A percentile compares a stretch with the other conserved stretches of the same genome.
Evolutionary conservation across 2,888 invertebrate species (phyloP).

Genomic region (Xanthorhoe designata): DNA sequence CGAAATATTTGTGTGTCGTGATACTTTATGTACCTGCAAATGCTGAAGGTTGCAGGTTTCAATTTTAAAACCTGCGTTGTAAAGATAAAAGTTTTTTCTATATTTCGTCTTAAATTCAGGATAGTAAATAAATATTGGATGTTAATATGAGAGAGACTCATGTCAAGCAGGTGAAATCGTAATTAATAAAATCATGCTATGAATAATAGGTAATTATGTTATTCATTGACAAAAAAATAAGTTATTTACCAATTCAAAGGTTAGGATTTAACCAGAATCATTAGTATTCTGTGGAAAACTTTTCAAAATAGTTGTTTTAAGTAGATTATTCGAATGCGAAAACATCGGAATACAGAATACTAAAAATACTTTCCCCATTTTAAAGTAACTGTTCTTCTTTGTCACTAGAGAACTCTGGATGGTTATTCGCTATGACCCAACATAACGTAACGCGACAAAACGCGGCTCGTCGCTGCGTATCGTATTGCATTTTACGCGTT

Average conservation of each 20-base stretch:
- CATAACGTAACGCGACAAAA: no score
- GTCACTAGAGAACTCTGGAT: slow-evolving; percentile 14
- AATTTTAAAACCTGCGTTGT: not conserved
- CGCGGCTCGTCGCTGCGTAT: no score
- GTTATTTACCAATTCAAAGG: no score
- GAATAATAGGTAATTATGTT: no score
- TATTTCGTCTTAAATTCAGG: no score
- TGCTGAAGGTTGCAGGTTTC: slow-evolving; percentile 7
- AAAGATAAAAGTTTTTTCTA: not conserved
- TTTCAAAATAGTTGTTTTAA: not conserved
- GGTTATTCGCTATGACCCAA: no score
- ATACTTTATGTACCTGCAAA: slow-evolving; percentile 5
- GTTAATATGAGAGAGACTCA: no score
- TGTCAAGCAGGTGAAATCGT: no score
- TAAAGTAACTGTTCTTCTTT: not conserved
- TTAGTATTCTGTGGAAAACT: not conserved
- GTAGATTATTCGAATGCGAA: not conserved
- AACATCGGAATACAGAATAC: not conserved
- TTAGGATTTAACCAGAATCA: not conserved
- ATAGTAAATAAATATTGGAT: no score
- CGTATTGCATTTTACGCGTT: no score
- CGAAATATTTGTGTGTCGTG: slow-evolving; percentile 25
- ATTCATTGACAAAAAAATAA: no score
- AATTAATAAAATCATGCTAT: no score
- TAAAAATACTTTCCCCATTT: slow-evolving; percentile 1